Evolutionary conservation across 2,113 vertebrate genomes (phyloP), one percentile per base, ranked within the genome.

Genomic region (Gallinago paraguaiae): DNA sequence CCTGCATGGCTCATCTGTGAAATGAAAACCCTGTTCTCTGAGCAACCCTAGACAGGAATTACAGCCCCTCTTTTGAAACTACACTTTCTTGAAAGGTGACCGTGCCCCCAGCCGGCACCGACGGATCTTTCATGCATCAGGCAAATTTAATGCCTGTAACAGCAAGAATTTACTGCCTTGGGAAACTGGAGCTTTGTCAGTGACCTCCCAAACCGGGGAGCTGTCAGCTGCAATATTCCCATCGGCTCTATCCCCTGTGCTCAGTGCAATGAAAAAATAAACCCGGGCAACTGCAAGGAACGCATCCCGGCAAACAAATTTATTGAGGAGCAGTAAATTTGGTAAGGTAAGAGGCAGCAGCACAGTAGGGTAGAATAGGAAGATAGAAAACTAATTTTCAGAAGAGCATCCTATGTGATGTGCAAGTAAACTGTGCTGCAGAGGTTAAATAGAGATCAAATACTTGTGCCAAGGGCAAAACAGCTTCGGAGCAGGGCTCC

Each of bases 241-340:
- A 41, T 4, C 7, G 15, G 43, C 15, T 3, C 48, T 13, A 3
- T 0, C 35, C 50, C 71, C 68, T 53, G 33, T 1, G 16, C 70
- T 51, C 15, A 8, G 24, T 7, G 16, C 39, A 61, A 35, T 31
- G 1, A 13, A 54, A 25, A 1, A 16, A 31, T 68, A 33, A 33
- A 1, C 18, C n/a, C 33, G 9, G 35, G 20, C 9, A 16, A 54
- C 0, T 27, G 8, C 54, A 51, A 39, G 61, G n/a, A 79, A 2
- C 19, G 6, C 46, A 31, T 2, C 50, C 53, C 59, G 74, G 43
- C 37, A 67, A 67, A 20, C 7, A 37, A 13, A 83, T 8, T 1
- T 0, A 17, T 0, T 12, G 43, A 51, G 53, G n/a, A 31, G 16
- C 0, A 25, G 39, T 2, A 4, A 67, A 19, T 16, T 0, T 3